phyloP scores from a whole-genome alignment of 2,797 vertebrate genomes.

The Bradypodion pumilum region DNA sequence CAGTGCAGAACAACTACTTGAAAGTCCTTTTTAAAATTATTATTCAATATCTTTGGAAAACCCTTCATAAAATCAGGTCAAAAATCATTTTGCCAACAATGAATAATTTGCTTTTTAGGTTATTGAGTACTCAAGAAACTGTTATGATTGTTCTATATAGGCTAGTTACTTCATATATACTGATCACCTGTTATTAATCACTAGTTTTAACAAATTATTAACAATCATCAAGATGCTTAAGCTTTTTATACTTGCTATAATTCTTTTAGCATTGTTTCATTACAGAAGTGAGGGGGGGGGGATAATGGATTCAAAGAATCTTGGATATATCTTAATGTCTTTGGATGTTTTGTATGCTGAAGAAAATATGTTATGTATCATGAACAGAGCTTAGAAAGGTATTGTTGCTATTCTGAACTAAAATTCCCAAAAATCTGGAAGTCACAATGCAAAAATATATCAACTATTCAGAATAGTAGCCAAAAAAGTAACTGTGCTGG shows the following conservation, averaged over 20 bases:
- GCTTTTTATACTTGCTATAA: not conserved
- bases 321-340: not conserved
- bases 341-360: not conserved
- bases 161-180: not conserved
- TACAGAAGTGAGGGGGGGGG: not conserved
- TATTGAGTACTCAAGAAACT: constrained; percentile 2
- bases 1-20: not conserved
- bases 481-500: too few species aligned
- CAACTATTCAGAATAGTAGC: too few species aligned
- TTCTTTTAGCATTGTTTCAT: not conserved
- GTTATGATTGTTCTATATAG: not conserved
- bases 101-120: not conserved
- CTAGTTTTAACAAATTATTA: constrained; percentile 16
- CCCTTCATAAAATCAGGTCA: not conserved
- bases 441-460: too few species aligned
- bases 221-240: not conserved
- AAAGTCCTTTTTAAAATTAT: not conserved
- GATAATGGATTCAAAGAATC: not conserved
- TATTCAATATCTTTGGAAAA: not conserved
- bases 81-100: not conserved
- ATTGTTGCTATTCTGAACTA: too few species aligned
- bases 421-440: too few species aligned
- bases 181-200: constrained; percentile 25
- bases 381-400: too few species aligned
- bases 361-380: too few species aligned